These are phyloP conservation scores for Epinotia nisella DNA, from an alignment of 2,888 invertebrate genomes.

Conservation along the genomic window DNA sequence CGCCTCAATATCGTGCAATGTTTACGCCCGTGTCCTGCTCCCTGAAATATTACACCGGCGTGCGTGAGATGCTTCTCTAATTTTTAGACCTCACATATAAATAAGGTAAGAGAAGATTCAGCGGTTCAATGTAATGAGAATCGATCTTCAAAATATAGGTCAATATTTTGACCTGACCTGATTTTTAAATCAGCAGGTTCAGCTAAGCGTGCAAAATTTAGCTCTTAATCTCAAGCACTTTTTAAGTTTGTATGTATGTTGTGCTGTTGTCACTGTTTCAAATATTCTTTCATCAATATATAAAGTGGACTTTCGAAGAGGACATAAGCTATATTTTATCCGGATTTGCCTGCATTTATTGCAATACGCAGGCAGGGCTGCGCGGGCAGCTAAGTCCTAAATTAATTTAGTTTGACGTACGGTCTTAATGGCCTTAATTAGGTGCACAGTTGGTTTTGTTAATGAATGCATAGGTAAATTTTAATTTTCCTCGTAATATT, in stretches of 20 bases:
- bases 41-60: conserved; percentile 62
- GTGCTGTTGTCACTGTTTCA: no score
- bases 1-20: conserved; percentile 61
- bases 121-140: conserved; percentile 1
- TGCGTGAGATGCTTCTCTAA: conserved; percentile 56
- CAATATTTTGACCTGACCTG: conserved; percentile 8
- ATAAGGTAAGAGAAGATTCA: conserved; percentile 24
- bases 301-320: no score
- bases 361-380: no score
- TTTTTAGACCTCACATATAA: conserved; percentile 49
- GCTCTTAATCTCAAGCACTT: no score
- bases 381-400: no score
- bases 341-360: no score
- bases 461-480: conserved; percentile 2
- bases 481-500: conserved; percentile 31
- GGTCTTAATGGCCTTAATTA: not conserved
- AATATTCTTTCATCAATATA: no score
- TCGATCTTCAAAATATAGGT: conserved; percentile 22
- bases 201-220: conserved; percentile 1
- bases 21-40: conserved; percentile 55
- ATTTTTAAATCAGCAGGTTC: not conserved
- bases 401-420: no score
- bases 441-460: not conserved
- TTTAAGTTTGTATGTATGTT: no score
- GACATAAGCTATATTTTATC: no score